These are phyloP conservation scores for Empidonax traillii DNA, from an alignment of 2,113 vertebrate species.

Conservation along the genomic window DNA sequence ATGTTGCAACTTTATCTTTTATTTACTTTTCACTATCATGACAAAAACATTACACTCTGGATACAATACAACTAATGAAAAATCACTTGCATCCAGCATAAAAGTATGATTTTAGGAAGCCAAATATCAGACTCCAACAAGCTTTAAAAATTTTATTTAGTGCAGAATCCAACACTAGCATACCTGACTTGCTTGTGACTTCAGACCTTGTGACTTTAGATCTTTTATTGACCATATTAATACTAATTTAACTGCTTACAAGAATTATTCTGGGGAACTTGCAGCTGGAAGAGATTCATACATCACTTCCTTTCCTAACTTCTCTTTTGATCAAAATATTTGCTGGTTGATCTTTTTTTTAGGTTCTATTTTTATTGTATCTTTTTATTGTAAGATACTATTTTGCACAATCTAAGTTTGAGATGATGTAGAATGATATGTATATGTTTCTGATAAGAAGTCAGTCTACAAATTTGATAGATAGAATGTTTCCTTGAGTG, in stretches of 20 bases:
- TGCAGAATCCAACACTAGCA: background rate
- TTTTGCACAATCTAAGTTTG: background rate
- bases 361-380: background rate
- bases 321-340: background rate
- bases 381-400: background rate
- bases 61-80: background rate
- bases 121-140: background rate
- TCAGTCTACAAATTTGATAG: background rate
- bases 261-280: background rate
- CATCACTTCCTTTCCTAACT: rapidly evolving
- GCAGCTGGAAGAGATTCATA: background rate
- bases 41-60: background rate
- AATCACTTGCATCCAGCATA: background rate
- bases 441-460: background rate
- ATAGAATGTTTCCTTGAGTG: background rate
- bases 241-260: background rate
- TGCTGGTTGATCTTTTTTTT: background rate
- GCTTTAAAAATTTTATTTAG: background rate
- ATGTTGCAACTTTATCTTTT: background rate
- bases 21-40: background rate
- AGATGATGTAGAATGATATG: background rate
- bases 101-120: background rate
- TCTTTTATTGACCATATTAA: background rate
- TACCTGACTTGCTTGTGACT: background rate
- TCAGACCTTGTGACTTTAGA: background rate